phyloP scores from a whole-genome alignment of 2,113 vertebrate genomes.

The Shinisaurus crocodilurus region DNA sequence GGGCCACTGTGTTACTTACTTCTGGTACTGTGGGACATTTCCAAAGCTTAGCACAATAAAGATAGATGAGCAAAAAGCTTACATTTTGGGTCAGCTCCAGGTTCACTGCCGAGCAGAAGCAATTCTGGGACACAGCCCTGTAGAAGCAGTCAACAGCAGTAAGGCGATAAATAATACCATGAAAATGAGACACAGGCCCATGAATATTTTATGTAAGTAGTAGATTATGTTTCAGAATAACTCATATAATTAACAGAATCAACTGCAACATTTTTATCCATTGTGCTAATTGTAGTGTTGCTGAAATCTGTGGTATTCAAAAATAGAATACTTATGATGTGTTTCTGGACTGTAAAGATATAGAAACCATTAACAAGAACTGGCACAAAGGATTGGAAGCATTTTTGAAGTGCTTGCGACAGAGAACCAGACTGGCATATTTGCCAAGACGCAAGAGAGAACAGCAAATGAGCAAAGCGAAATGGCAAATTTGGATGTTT shows the following conservation, averaged over 20 bases:
- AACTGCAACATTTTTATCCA: constrained; percentile 12
- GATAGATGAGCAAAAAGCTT: not conserved
- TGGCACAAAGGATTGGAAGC: constrained; percentile 37
- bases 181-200: not conserved
- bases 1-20: not conserved
- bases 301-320: constrained; percentile 54
- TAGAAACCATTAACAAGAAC: constrained; percentile 31
- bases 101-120: not conserved
- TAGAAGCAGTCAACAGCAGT: not conserved
- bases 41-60: not conserved
- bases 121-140: not conserved
- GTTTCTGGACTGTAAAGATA: constrained; percentile 42
- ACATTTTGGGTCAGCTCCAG: not conserved
- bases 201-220: constrained; percentile 20
- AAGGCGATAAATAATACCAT: not conserved
- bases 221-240: constrained; percentile 41
- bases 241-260: constrained; percentile 38
- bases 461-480: constrained; percentile 44
- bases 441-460: constrained; percentile 29
- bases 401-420: constrained; percentile 12
- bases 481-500: constrained; percentile 52
- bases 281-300: constrained; percentile 36
- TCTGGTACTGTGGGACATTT: not conserved
- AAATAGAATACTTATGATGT: constrained; percentile 37
- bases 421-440: constrained; percentile 29